A percentile compares a stretch with the other conserved stretches of the same genome.
These are phyloP conservation scores for Synergus gifuensis DNA, from an alignment of 2,888 invertebrate species.

Conservation along the genomic window DNA sequence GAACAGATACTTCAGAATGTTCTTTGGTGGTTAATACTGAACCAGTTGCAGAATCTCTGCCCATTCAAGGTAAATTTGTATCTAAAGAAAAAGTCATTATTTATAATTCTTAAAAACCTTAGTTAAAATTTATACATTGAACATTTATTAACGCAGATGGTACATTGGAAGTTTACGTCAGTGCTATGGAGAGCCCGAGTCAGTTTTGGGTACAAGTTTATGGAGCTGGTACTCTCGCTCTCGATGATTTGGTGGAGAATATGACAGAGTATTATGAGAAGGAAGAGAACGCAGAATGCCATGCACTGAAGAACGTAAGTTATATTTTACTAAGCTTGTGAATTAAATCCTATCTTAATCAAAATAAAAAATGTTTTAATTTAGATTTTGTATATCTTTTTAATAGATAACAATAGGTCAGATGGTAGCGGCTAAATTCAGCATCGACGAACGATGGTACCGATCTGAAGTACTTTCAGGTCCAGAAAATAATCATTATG, in stretches of 20 bases:
- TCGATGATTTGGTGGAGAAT: conserved; percentile 88
- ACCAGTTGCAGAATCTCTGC: conserved; percentile 18
- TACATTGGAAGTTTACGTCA: conserved; percentile 91
- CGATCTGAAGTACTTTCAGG: conserved; percentile 85
- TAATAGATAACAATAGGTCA: conserved; percentile 84
- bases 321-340: conserved; percentile 32
- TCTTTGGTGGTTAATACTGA: background rate
- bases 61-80: background rate
- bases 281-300: conserved; percentile 82
- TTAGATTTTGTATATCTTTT: conserved; percentile 34
- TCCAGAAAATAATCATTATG: conserved; percentile 81
- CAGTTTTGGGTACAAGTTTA: conserved; percentile 93
- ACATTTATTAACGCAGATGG: conserved; percentile 77
- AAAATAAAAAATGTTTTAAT: conserved; percentile 10
- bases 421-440: conserved; percentile 90
- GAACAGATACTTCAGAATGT: conserved; percentile 10
- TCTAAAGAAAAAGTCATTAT: background rate
- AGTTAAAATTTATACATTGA: conserved; percentile 2
- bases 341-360: no score
- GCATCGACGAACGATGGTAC: conserved; percentile 91
- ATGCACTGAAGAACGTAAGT: conserved; percentile 77
- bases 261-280: conserved; percentile 91
- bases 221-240: conserved; percentile 85
- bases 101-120: background rate
- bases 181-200: conserved; percentile 88